Evolutionary conservation across 2,113 vertebrate species (phyloP).

Genomic region (Xenus cinereus): DNA sequence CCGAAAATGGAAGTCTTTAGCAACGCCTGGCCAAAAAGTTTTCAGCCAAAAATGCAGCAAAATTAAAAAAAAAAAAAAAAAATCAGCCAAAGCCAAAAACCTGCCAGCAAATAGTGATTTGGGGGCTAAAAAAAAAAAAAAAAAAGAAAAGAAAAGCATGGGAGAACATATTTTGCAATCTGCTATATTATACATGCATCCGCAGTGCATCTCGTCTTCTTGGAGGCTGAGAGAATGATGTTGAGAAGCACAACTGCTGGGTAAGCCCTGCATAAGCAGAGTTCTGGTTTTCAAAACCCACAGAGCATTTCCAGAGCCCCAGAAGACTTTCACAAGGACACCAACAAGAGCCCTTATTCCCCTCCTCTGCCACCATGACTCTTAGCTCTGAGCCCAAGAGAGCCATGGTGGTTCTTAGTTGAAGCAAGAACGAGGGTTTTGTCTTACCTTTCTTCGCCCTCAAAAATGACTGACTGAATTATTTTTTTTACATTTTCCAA

Average conservation of each 20-base stretch:
- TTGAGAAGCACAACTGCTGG: not conserved
- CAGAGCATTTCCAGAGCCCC: not conserved
- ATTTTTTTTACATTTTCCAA: not conserved
- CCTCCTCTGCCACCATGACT: accelerated
- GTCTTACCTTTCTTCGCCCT: not conserved
- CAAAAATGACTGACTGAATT: not conserved
- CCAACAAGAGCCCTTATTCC: not conserved
- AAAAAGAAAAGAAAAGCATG: not conserved
- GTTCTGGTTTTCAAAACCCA: not conserved
- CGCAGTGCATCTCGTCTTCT: not conserved
- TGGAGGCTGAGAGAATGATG: not conserved
- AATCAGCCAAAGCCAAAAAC: not conserved
- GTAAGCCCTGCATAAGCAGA: not conserved
- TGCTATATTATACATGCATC: not conserved
- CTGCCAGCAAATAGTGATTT: not conserved
- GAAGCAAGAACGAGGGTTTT: not conserved
- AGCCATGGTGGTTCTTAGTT: accelerated
- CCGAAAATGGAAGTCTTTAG: not conserved
- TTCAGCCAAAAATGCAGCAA: not conserved
- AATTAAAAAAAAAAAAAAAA: not conserved
- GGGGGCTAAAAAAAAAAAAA: not conserved
- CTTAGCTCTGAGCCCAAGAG: not conserved
- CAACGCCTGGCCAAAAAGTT: not conserved
- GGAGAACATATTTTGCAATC: slow-evolving; percentile 20
- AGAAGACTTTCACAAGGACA: not conserved